These are phyloP conservation scores for Nephrotoma guestfalica DNA, from an alignment of 2,888 invertebrate genomes.

Conservation along the genomic window DNA sequence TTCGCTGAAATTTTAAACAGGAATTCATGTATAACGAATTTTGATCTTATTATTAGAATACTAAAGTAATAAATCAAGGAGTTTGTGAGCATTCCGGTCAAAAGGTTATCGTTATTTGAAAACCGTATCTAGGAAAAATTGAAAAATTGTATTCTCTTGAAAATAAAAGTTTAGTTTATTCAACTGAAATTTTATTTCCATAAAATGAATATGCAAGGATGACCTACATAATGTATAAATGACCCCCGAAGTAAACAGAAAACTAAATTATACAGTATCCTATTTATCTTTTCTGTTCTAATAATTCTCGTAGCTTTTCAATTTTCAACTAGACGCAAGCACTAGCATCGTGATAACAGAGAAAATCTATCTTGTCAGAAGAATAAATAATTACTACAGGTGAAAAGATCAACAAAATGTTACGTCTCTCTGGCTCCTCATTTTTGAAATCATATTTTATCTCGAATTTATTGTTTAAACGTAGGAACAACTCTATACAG, in stretches of 20 bases:
- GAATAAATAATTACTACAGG: neutral
- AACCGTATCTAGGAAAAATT: no score
- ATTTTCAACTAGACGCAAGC: neutral
- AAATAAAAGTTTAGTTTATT: no score
- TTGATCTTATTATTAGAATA: no score
- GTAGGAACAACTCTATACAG: neutral
- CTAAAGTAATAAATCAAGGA: no score
- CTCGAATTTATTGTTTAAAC: neutral
- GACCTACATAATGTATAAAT: neutral
- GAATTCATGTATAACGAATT: no score
- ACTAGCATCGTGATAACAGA: neutral
- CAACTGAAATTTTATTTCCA: no score
- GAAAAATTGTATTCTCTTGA: no score
- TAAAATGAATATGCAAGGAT: no score
- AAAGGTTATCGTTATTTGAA: no score
- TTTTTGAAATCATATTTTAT: neutral
- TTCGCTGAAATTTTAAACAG: no score
- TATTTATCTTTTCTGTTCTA: neutral
- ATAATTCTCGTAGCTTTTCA: neutral
- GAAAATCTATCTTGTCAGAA: neutral
- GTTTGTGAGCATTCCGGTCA: no score
- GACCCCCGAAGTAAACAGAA: neutral
- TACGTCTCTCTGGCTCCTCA: neutral
- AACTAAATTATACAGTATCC: neutral
- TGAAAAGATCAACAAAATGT: neutral